phyloP scores from a whole-genome alignment of 1,140 invertebrate genomes.

The Hydropsyche tenuis region DNA sequence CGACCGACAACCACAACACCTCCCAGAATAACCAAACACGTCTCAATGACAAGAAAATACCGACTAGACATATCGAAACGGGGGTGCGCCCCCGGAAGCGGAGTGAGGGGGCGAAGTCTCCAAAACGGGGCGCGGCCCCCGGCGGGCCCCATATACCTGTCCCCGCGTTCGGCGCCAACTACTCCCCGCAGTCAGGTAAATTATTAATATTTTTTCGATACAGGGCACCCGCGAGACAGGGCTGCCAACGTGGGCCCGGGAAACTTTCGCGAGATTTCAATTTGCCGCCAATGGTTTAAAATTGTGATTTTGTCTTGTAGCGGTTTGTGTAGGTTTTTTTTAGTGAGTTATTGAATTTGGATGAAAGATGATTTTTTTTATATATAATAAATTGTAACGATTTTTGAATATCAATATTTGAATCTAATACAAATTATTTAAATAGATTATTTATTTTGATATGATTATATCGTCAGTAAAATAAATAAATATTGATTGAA shows the following conservation, averaged over 20 bases:
- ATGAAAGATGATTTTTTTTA: too few relatives aligned
- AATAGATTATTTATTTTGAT: too few relatives aligned
- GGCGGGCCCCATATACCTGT: slow-evolving; percentile 43
- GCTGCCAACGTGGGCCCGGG: slow-evolving; percentile 1
- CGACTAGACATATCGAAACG: background rate
- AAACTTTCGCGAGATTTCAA: slow-evolving; percentile 9
- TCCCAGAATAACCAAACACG: background rate
- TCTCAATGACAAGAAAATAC: background rate
- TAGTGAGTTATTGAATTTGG: background rate
- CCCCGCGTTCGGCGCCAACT: slow-evolving; percentile 38
- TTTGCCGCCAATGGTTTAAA: background rate
- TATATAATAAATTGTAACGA: too few relatives aligned
- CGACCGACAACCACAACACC: background rate
- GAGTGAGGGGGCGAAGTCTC: slow-evolving; percentile 3
- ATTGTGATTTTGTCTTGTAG: background rate
- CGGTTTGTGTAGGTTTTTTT: slow-evolving; percentile 13
- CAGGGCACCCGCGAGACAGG: slow-evolving; percentile 46
- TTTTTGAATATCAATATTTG: too few relatives aligned
- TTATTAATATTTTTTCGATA: slow-evolving; percentile 52
- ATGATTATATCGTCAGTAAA: too few relatives aligned
- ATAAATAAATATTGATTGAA: background rate
- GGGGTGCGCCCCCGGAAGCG: background rate
- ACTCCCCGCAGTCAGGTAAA: slow-evolving; percentile 49
- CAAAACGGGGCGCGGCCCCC: slow-evolving; percentile 34
- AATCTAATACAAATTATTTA: too few relatives aligned